Percentiles rank a stretch among this genome's conserved stretches.
These are phyloP conservation scores for Esox lucius DNA, from an alignment of 2,797 vertebrate species.

Conservation along the genomic window DNA sequence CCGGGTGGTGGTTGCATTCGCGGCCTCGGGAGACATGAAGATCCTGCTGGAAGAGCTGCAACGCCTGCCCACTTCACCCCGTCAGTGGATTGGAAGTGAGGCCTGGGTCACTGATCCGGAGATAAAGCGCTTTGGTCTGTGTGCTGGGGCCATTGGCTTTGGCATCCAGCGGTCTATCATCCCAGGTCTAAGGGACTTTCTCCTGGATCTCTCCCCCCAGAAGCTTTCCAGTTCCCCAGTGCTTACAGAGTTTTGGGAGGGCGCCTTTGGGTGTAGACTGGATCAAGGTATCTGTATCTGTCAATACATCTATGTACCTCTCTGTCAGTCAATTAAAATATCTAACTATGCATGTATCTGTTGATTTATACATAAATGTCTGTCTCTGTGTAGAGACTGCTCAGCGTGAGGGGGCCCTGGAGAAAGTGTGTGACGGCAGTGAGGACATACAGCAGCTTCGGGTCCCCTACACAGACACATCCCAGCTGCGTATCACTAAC, in stretches of 20 bases:
- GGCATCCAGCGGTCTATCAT: constrained; percentile 63
- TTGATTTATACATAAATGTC: neutral
- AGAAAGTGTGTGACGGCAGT: constrained; percentile 53
- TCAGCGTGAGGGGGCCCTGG: constrained; percentile 12
- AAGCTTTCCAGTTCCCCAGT: constrained; percentile 44
- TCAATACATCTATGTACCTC: neutral
- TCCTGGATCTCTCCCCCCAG: constrained; percentile 51
- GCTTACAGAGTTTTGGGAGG: constrained; percentile 66
- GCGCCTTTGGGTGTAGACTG: constrained; percentile 57
- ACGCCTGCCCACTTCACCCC: constrained; percentile 39
- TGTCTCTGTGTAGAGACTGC: neutral
- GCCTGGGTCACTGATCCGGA: constrained; percentile 61
- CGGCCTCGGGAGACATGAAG: constrained; percentile 52
- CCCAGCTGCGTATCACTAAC: constrained; percentile 65
- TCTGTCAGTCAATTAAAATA: neutral
- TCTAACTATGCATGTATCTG: neutral
- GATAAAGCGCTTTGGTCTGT: constrained; percentile 48
- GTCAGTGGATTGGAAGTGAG: constrained; percentile 71
- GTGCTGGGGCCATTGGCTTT: constrained; percentile 65
- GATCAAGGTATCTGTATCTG: constrained; percentile 19
- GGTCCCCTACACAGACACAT: constrained; percentile 63
- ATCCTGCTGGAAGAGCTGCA: constrained; percentile 60
- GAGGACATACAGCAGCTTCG: constrained; percentile 54
- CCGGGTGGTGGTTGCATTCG: constrained; percentile 62
- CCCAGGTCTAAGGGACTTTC: constrained; percentile 64